phyloP scores from a whole-genome alignment of 1,140 invertebrate species.

The Aplysia californica region DNA sequence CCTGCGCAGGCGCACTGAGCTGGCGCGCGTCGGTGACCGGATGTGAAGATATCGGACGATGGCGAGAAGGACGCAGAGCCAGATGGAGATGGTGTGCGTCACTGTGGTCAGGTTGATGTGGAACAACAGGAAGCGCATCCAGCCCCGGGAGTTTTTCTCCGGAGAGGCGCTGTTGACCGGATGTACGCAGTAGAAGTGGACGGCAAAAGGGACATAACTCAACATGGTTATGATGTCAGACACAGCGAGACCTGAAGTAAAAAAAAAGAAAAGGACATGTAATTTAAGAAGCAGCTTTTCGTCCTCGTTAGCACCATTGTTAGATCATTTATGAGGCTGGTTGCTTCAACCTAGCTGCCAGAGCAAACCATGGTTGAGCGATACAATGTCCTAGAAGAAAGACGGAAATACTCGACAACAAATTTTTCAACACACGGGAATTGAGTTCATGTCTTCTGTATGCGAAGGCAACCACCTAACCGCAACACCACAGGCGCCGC shows the following conservation, averaged over 20 bases:
- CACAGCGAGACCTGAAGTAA: slow-evolving; percentile 83
- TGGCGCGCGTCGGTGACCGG: slow-evolving; percentile 75
- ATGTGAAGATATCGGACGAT: slow-evolving; percentile 93
- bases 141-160: slow-evolving; percentile 50
- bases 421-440: too few species aligned
- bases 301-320: too few species aligned
- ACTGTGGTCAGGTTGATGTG: slow-evolving; percentile 78
- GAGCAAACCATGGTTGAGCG: too few species aligned
- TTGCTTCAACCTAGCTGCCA: too few species aligned
- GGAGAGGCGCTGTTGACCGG: slow-evolving; percentile 30
- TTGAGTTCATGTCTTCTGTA: too few species aligned
- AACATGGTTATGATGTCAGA: slow-evolving; percentile 90
- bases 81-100: slow-evolving; percentile 93
- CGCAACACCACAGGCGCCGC: too few species aligned
- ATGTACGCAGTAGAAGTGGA: slow-evolving; percentile 71
- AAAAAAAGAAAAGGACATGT: too few species aligned
- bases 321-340: too few species aligned
- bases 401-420: too few species aligned
- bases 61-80: slow-evolving; percentile 89
- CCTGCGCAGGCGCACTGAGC: slow-evolving; percentile 72
- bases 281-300: too few species aligned
- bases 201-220: slow-evolving; percentile 86
- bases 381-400: too few species aligned
- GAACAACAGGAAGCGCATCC: slow-evolving; percentile 62
- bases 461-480: too few species aligned